Conservation (phyloP, 2,113 vertebrate genomes). For the Formicarius rufipectus region DNA sequence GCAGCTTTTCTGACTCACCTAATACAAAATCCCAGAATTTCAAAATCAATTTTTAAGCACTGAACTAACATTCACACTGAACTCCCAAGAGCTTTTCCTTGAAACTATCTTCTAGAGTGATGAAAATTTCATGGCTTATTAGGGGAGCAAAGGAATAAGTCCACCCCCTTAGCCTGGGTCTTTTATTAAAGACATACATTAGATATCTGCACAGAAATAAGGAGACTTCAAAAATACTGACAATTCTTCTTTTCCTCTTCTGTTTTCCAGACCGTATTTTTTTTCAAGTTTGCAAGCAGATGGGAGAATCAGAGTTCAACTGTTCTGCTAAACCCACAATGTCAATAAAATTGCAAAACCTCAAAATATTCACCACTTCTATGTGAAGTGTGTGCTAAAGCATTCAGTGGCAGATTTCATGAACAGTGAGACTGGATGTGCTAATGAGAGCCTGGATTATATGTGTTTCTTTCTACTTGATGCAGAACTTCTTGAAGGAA, state of each 20-base stretch:
- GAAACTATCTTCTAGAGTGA: not conserved
- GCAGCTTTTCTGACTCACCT: not conserved
- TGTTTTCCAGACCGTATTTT: not conserved
- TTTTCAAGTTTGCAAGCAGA: not conserved
- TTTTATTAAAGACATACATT: not conserved
- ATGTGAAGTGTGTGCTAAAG: not conserved
- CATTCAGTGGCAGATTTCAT: not conserved
- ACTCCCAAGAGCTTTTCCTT: not conserved
- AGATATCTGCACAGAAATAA: not conserved
- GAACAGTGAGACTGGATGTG: not conserved
- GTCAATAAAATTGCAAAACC: not conserved
- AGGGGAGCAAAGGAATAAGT: not conserved
- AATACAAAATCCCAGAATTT: not conserved
- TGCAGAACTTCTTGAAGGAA: not conserved
- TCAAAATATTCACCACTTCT: not conserved
- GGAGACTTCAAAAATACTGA: not conserved
- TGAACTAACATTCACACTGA: not conserved
- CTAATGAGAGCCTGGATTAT: not conserved
- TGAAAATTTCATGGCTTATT: not conserved
- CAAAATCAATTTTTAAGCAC: not conserved
- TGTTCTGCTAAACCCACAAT: not conserved
- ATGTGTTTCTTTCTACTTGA: not conserved
- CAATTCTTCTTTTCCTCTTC: not conserved
- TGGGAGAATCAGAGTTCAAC: not conserved
- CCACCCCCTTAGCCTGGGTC: not conserved